A percentile compares a stretch with the other conserved stretches of the same genome.
These are phyloP conservation scores for Cheiracanthium punctorium DNA, from an alignment of 2,888 invertebrate genomes.

Conservation along the genomic window DNA sequence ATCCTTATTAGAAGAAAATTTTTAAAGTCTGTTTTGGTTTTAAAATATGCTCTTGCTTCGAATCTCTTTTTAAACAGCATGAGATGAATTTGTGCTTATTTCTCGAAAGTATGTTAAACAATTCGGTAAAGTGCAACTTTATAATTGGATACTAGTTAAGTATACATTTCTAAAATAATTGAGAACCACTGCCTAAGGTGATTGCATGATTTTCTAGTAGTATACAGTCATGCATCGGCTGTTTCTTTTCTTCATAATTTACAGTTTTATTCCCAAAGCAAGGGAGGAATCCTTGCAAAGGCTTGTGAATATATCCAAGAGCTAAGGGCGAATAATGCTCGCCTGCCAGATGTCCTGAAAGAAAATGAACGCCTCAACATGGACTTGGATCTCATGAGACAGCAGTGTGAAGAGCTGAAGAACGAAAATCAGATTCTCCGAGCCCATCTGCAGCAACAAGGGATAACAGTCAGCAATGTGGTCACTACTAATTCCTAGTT, in stretches of 20 bases:
- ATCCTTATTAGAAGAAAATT: no score
- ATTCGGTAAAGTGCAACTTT: no score
- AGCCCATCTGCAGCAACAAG: conserved; percentile 82
- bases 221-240: not conserved
- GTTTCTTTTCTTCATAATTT: conserved; percentile 56
- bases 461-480: conserved; percentile 73
- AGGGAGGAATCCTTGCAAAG: conserved; percentile 95
- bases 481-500: conserved; percentile 41
- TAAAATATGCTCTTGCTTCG: no score
- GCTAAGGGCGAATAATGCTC: conserved; percentile 79
- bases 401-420: conserved; percentile 79
- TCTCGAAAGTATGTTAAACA: no score
- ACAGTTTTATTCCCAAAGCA: conserved; percentile 81
- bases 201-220: not conserved
- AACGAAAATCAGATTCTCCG: conserved; percentile 85
- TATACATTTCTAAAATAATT: no score
- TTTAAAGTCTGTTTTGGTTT: no score
- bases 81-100: no score
- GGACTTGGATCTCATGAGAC: conserved; percentile 66
- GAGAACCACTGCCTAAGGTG: no score
- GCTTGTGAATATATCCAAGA: conserved; percentile 96
- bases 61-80: no score
- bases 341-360: conserved; percentile 69
- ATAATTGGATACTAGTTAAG: no score
- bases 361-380: conserved; percentile 71